Base-by-base conservation (phyloP, 2,113 vertebrate species). In the Ariopsis seemanni region DNA sequence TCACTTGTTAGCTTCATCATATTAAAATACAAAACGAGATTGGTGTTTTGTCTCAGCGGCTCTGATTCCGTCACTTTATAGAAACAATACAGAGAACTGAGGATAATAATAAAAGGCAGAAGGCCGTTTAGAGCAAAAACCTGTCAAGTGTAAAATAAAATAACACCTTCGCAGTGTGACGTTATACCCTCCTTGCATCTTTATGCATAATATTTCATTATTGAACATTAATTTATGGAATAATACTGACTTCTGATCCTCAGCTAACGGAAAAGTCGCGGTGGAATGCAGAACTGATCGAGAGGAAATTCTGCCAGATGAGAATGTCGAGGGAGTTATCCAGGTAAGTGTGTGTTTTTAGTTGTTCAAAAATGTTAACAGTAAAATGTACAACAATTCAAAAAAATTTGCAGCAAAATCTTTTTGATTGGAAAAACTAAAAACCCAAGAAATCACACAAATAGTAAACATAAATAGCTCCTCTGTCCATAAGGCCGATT, bases 261-360 rank as follows among this genome's bases (percentile, higher is more conserved):
- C 91, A 96, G 96, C 95, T 22, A 96, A 91, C 11, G 95, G 95
- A 60, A 96, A 95, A 88, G 93, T 95, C 84, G 94, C 92, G 0
- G 93, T 96, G 82, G 94, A 93, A 50, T 93, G 93, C 62, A 91
- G 85, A 79, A 71, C 82, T 80, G 84, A 91, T 55, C 86, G 87
- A n/a, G 93, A 94, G 57, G 93, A 94, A 75, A 88, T 90, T 62
- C 84, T 93, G 81, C 91, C 92, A 22, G 93, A 95, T 74, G 95
- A 95, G 55, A 93, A 95, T 1, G 86, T 93, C 30, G 88, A 92
- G 14, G 93, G 91, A 65, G 87, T 95, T 67, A 80, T 96, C 78
- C 91, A 95, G 91, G 96, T 96, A 91, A 34, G 42, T 22, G 22
- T 71, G 20, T 42, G 7, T 65, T 52, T 63, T 25, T 7, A 80